These are phyloP conservation scores for Myotis findleyi DNA, from an alignment of 2,797 vertebrate species.

Conservation along the genomic window DNA sequence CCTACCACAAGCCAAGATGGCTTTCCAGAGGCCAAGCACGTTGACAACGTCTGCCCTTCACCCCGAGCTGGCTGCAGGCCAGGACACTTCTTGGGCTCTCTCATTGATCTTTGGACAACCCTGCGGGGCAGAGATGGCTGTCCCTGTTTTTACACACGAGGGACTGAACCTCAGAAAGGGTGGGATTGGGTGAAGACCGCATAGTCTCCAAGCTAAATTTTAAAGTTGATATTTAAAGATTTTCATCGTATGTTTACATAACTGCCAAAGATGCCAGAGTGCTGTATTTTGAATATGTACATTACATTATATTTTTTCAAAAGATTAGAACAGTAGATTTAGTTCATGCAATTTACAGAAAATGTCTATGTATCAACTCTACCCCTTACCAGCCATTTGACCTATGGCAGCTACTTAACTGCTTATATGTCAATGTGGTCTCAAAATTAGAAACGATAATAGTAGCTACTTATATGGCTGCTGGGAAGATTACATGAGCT, in stretches of 20 bases:
- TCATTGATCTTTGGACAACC: slow-evolving; percentile 30
- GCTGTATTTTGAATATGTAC: neutral
- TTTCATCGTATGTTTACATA: slow-evolving; percentile 24
- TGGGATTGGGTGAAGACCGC: neutral
- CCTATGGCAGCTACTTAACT: neutral
- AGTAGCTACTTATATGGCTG: neutral
- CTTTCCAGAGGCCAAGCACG: slow-evolving; percentile 42
- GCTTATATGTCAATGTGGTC: neutral
- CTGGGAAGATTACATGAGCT: neutral
- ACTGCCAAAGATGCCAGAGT: neutral
- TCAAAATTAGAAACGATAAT: neutral
- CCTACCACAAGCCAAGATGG: neutral
- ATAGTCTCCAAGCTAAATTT: neutral
- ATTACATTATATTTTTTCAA: neutral
- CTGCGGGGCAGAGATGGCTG: slow-evolving; percentile 10
- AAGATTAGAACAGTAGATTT: neutral
- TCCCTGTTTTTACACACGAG: slow-evolving; percentile 48
- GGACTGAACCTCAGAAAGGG: slow-evolving; percentile 15
- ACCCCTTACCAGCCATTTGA: neutral
- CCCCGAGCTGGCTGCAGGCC: slow-evolving; percentile 19
- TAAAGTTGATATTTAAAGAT: slow-evolving; percentile 38
- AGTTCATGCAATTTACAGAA: neutral
- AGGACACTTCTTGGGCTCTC: slow-evolving; percentile 40
- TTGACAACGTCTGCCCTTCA: neutral
- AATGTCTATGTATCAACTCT: neutral